These are phyloP conservation scores for Trachemys scripta DNA, from an alignment of 2,113 vertebrate species.

Conservation along the genomic window DNA sequence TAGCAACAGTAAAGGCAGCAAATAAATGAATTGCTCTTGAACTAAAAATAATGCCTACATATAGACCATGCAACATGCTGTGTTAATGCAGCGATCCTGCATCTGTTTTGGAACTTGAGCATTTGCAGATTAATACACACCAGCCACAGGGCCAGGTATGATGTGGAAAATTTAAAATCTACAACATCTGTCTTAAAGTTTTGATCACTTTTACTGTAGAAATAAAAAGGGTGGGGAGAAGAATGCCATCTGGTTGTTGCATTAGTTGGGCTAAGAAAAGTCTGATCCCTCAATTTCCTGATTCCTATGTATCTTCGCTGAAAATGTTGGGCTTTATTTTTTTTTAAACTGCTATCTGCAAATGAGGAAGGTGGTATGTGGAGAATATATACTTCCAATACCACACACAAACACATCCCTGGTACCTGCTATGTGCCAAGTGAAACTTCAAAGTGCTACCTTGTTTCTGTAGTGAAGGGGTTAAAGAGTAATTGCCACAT, in stretches of 20 bases:
- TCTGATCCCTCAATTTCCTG: neutral
- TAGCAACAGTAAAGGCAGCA: slow-evolving; percentile 39
- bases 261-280: neutral
- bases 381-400: neutral
- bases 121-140: slow-evolving; percentile 23
- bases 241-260: neutral
- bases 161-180: slow-evolving; percentile 14
- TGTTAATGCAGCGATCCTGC: neutral
- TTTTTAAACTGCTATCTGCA: neutral
- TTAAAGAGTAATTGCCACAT: neutral
- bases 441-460: neutral
- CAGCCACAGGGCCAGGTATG: slow-evolving; percentile 44
- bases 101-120: slow-evolving; percentile 30
- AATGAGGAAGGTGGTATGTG: neutral
- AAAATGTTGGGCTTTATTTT: neutral
- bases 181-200: neutral
- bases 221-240: neutral
- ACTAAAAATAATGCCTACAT: slow-evolving; percentile 29
- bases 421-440: neutral
- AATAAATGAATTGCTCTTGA: slow-evolving; percentile 60
- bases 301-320: neutral
- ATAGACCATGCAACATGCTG: slow-evolving; percentile 3
- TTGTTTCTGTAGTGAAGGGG: neutral
- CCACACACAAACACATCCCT: neutral
- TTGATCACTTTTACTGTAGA: neutral